A percentile compares a stretch with the other conserved stretches of the same genome.
phyloP scores from a whole-genome alignment of 2,797 vertebrate species.

The Sebastes cheni region DNA sequence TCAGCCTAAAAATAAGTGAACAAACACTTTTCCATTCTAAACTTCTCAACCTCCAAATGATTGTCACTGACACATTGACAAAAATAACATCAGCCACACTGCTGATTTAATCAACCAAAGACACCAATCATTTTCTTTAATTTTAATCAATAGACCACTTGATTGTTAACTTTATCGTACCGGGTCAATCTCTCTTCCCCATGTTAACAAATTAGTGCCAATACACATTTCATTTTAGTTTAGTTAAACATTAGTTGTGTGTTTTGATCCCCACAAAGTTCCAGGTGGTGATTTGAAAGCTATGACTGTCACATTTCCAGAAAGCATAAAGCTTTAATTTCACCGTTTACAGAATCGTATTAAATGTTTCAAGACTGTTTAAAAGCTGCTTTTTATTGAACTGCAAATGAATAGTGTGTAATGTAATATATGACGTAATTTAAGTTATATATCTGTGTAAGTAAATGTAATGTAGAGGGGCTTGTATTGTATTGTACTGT shows the following conservation, averaged over 20 bases:
- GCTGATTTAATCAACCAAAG: conserved; percentile 58
- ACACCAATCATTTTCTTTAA: background rate
- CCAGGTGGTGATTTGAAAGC: conserved; percentile 17
- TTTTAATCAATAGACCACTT: conserved; percentile 19
- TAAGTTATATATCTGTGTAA: conserved; percentile 62
- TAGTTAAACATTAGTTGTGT: background rate
- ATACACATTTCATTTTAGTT: background rate
- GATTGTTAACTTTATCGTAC: conserved; percentile 13
- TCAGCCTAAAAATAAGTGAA: background rate
- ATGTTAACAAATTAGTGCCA: background rate
- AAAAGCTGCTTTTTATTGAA: conserved; percentile 70
- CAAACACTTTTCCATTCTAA: background rate
- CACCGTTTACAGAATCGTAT: conserved; percentile 59
- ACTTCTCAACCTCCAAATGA: background rate
- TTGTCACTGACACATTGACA: background rate
- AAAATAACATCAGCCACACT: background rate
- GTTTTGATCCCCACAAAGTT: background rate
- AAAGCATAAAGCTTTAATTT: conserved; percentile 74
- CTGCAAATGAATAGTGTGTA: conserved; percentile 59
- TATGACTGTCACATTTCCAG: conserved; percentile 32
- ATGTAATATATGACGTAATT: conserved; percentile 60
- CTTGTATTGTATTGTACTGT: conserved; percentile 71
- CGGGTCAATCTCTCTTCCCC: background rate
- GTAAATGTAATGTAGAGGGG: conserved; percentile 71
- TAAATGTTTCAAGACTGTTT: conserved; percentile 71